Conservation (phyloP, 1,140 invertebrate genomes). For the Megalonaias nervosa region DNA sequence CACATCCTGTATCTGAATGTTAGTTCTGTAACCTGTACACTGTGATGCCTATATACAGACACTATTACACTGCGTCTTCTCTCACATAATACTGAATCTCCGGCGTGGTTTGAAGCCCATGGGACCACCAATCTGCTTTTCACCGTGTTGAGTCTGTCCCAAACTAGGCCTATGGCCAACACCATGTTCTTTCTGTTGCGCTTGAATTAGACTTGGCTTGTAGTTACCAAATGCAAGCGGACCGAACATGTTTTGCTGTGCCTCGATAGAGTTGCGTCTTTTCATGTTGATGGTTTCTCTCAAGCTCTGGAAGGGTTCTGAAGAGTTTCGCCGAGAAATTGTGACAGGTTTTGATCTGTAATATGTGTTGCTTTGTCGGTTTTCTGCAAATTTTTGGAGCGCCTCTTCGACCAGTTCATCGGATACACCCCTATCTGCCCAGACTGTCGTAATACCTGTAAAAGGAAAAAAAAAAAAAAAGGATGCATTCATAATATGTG, state of each 20-base stretch:
- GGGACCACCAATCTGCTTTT: constrained; percentile 11
- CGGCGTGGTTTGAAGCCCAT: constrained; percentile 25
- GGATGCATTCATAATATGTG: too few relatives aligned
- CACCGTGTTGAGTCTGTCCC: constrained; percentile 24
- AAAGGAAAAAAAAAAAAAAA: not conserved
- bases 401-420: constrained; percentile 36
- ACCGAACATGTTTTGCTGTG: not conserved
- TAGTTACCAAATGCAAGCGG: constrained; percentile 2
- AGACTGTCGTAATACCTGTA: constrained; percentile 27
- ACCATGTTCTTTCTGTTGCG: too few relatives aligned
- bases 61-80: not conserved
- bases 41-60: not conserved
- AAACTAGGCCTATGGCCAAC: constrained; percentile 26
- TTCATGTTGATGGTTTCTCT: constrained; percentile 22
- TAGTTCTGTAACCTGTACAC: too few relatives aligned
- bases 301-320: constrained; percentile 34
- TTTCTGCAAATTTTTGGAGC: constrained; percentile 27
- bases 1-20: too few relatives aligned
- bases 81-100: constrained; percentile 39
- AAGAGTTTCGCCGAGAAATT: constrained; percentile 35
- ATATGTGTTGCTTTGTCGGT: constrained; percentile 29
- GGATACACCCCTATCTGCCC: constrained; percentile 30
- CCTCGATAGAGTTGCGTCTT: constrained; percentile 29
- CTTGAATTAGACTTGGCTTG: too few relatives aligned
- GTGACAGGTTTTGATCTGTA: constrained; percentile 35